phyloP scores from a whole-genome alignment of 53 echinoderm and acorn worm species.

The Echinarachnius parma region DNA sequence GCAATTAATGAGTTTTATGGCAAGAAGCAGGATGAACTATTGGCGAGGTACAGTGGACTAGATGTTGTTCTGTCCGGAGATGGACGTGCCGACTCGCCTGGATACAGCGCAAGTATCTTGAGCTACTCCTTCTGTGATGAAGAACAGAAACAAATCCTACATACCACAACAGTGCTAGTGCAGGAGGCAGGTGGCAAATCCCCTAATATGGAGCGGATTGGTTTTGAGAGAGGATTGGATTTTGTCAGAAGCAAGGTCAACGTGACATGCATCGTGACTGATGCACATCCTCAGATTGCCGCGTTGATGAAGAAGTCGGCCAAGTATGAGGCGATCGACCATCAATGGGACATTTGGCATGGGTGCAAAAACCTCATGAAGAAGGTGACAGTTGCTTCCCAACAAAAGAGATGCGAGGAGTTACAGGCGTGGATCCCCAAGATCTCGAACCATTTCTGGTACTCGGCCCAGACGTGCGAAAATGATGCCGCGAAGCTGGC shows the following conservation, averaged over 20 bases:
- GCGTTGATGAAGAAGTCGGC: constrained; percentile 26
- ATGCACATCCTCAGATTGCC: constrained; percentile 41
- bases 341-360: constrained; percentile 4
- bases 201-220: constrained; percentile 46
- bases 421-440: constrained; percentile 16
- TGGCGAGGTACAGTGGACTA: constrained; percentile 2
- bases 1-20: constrained; percentile 15
- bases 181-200: constrained; percentile 40
- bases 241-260: constrained; percentile 14
- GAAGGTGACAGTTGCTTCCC: neutral
- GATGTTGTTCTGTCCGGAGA: constrained; percentile 36
- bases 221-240: constrained; percentile 35
- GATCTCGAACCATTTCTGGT: constrained; percentile 26
- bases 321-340: constrained; percentile 6
- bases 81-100: constrained; percentile 30
- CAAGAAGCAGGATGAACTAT: neutral
- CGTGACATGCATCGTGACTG: constrained; percentile 39
- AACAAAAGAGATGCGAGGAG: constrained; percentile 11
- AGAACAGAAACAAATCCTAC: constrained; percentile 17
- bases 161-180: constrained; percentile 17
- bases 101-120: constrained; percentile 24
- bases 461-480: constrained; percentile 14
- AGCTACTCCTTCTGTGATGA: constrained; percentile 28
- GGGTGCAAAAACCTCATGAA: neutral
- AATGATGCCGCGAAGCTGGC: neutral